phyloP scores from a whole-genome alignment of 2,113 vertebrate species.

The Motacilla tschutschensis region DNA sequence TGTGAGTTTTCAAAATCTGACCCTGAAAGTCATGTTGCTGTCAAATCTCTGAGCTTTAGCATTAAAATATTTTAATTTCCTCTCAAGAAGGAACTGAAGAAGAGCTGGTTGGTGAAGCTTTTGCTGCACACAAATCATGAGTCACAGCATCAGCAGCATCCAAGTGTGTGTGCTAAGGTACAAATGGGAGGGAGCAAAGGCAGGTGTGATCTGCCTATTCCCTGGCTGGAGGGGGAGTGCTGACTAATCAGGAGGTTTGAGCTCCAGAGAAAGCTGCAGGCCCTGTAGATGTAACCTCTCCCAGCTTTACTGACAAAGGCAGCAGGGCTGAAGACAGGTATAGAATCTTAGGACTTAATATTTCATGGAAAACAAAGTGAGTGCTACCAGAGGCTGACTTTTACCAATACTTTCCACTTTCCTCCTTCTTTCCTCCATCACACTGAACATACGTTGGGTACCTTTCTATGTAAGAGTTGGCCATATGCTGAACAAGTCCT shows the following conservation, averaged over 20 bases:
- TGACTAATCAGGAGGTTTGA: not conserved
- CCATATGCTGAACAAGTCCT: constrained; percentile 19
- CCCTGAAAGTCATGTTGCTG: not conserved
- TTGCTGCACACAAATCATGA: not conserved
- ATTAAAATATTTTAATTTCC: not conserved
- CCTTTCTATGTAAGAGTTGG: not conserved
- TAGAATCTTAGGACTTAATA: not conserved
- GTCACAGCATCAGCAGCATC: not conserved
- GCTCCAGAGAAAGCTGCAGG: not conserved
- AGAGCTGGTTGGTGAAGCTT: not conserved
- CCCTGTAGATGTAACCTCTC: not conserved
- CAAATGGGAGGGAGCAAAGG: not conserved
- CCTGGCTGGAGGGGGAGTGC: not conserved
- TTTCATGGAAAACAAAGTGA: not conserved
- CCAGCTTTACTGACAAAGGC: not conserved
- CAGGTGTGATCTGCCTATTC: not conserved
- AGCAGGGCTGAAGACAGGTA: not conserved
- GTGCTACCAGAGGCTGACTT: not conserved
- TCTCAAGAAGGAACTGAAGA: not conserved
- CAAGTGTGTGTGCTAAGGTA: not conserved
- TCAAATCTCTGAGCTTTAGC: not conserved
- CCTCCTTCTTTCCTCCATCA: not conserved
- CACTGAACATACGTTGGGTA: not conserved
- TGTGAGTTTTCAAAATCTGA: not conserved
- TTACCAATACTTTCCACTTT: not conserved